Conservation (phyloP, 2,797 vertebrate genomes). For the Leptoclinus maculatus region DNA sequence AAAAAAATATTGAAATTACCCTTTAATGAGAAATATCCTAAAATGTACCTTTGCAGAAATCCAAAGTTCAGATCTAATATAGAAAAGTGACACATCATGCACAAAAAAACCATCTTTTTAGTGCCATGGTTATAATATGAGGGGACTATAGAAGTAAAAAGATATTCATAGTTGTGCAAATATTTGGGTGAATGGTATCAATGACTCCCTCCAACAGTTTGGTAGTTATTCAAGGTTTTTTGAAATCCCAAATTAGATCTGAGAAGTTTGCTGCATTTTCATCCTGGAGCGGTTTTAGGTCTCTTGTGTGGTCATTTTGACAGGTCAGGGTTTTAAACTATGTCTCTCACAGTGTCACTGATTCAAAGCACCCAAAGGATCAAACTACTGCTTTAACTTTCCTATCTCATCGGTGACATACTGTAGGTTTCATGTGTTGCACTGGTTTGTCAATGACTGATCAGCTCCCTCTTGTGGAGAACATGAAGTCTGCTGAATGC, state of each 20-base stretch:
- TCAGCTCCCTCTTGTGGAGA: slow-evolving; percentile 25
- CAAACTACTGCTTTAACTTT: background rate
- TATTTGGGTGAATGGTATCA: background rate
- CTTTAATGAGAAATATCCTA: too few species aligned
- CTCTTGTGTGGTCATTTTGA: background rate
- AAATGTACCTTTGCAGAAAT: background rate
- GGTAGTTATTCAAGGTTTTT: background rate
- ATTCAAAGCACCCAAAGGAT: background rate
- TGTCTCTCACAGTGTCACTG: too few species aligned
- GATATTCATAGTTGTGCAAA: background rate
- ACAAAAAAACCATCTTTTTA: too few species aligned
- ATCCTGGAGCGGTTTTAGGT: background rate
- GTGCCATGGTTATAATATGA: background rate
- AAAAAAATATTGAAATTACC: too few species aligned
- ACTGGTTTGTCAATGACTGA: background rate
- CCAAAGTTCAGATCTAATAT: background rate
- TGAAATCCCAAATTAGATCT: background rate
- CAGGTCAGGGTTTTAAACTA: rapidly evolving
- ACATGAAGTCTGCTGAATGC: background rate
- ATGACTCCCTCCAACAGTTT: background rate
- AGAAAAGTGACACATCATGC: too few species aligned
- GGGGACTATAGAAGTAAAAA: background rate
- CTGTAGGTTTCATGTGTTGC: background rate
- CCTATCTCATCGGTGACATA: background rate
- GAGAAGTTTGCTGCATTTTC: background rate